Conservation (phyloP, 1,140 invertebrate species). For the Bradynema listronoti region DNA sequence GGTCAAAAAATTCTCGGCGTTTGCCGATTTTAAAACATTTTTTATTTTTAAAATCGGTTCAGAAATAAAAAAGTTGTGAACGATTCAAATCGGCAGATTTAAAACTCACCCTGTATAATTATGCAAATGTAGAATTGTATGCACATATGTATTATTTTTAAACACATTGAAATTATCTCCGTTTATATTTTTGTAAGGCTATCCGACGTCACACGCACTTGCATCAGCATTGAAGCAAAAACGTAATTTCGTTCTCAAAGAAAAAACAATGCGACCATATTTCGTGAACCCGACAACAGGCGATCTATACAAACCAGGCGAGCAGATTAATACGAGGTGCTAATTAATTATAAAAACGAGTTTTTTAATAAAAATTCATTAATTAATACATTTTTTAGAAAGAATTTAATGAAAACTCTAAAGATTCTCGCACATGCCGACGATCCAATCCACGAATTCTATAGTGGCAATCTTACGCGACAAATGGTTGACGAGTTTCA, state of each 20-base stretch:
- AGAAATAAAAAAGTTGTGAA: too few species aligned
- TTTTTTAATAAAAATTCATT: not conserved
- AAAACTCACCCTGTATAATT: too few species aligned
- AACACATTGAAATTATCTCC: too few species aligned
- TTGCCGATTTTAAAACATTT: too few species aligned
- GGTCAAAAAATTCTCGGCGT: too few species aligned
- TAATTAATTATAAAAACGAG: not conserved
- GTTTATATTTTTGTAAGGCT: slow-evolving; percentile 38
- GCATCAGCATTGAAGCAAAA: slow-evolving; percentile 63
- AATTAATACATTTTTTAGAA: slow-evolving; percentile 22
- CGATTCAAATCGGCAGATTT: too few species aligned
- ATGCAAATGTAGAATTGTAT: too few species aligned
- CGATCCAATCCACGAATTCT: slow-evolving; percentile 57
- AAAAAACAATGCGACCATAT: slow-evolving; percentile 63
- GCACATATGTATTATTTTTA: too few species aligned
- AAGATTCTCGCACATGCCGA: slow-evolving; percentile 54
- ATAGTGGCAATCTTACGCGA: slow-evolving; percentile 50
- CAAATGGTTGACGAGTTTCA: slow-evolving; percentile 57
- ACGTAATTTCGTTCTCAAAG: slow-evolving; percentile 60
- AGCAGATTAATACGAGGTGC: slow-evolving; percentile 59
- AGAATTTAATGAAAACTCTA: slow-evolving; percentile 60
- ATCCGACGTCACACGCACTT: slow-evolving; percentile 66
- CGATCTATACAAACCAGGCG: slow-evolving; percentile 59
- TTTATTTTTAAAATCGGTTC: too few species aligned
- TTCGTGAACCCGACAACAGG: slow-evolving; percentile 60